phyloP scores from a whole-genome alignment of 2,113 vertebrate genomes.

The Rhodinocichla rosea region DNA sequence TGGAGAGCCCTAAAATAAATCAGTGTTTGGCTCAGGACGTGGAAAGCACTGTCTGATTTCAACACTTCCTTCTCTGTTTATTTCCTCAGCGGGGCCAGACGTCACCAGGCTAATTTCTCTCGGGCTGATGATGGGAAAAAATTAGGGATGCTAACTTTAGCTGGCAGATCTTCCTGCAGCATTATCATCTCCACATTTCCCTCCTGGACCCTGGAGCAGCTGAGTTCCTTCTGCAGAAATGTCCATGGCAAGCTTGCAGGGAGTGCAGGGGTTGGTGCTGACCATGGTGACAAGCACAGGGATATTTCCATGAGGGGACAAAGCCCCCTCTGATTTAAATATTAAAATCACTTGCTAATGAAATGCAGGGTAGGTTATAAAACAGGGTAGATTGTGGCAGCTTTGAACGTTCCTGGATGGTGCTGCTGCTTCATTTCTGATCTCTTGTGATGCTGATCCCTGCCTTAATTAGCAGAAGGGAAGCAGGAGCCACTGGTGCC shows the following conservation, averaged over 20 bases:
- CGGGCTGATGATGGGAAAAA: neutral
- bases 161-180: neutral
- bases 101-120: neutral
- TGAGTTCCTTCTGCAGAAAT: neutral
- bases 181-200: fast-evolving
- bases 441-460: neutral
- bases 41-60: neutral
- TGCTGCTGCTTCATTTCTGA: neutral
- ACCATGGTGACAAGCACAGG: fast-evolving
- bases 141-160: neutral
- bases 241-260: neutral
- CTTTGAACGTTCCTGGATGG: neutral
- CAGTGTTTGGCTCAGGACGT: neutral
- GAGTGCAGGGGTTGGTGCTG: neutral
- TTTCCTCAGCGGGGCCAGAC: neutral
- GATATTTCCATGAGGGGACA: fast-evolving
- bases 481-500: neutral
- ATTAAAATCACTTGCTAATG: neutral
- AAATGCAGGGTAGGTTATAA: neutral
- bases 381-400: neutral
- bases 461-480: neutral
- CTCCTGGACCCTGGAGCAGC: neutral
- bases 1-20: neutral
- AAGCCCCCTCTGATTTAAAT: neutral
- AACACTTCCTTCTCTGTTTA: neutral